Conservation (phyloP, 1,140 invertebrate species). For the Heliconius hermathena region DNA sequence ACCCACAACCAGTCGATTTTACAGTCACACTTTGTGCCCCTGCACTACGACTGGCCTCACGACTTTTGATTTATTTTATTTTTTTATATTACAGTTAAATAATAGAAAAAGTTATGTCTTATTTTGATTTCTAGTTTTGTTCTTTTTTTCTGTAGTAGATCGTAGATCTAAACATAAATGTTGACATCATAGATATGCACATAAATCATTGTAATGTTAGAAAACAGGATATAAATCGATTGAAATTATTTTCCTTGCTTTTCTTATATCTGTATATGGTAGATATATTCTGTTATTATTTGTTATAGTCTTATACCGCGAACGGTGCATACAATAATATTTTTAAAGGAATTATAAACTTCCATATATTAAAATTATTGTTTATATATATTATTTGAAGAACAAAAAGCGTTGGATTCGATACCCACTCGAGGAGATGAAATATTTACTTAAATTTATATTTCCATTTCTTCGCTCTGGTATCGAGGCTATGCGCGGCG, state of each 20-base stretch:
- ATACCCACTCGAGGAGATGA: too few species aligned
- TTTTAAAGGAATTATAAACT: not conserved
- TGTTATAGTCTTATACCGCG: not conserved
- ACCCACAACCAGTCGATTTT: too few species aligned
- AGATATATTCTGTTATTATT: not conserved
- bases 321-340: not conserved
- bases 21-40: too few species aligned
- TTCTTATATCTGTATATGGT: not conserved
- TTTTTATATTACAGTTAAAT: not conserved
- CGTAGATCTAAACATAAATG: not conserved
- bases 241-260: not conserved
- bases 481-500: too few species aligned
- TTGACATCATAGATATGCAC: not conserved
- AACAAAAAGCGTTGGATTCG: too few species aligned
- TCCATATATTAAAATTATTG: not conserved
- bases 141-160: not conserved
- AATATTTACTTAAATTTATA: too few species aligned
- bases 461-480: too few species aligned
- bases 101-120: not conserved
- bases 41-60: too few species aligned
- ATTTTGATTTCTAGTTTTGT: not conserved
- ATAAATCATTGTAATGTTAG: not conserved
- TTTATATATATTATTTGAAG: too few species aligned
- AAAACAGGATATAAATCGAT: not conserved
- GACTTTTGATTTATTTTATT: too few species aligned